Percentiles rank a stretch among this genome's conserved stretches.
Evolutionary conservation across 2,888 invertebrate species (phyloP).

Genomic region (Volucella inanis): DNA sequence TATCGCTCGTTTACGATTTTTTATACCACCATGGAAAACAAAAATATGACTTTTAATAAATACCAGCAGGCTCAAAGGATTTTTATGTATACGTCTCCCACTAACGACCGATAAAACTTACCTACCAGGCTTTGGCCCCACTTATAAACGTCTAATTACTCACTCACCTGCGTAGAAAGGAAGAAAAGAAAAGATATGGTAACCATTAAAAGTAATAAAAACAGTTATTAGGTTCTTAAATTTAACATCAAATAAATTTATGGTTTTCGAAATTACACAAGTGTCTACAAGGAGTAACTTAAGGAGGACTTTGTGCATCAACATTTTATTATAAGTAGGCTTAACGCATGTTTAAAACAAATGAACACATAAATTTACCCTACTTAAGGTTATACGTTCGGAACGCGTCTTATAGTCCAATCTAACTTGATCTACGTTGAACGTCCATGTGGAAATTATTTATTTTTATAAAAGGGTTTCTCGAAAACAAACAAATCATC

Average conservation of each 20-base stretch:
- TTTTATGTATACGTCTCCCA: slow-evolving; percentile 1
- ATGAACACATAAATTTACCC: slow-evolving; percentile 7
- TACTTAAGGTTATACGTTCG: slow-evolving; percentile 1
- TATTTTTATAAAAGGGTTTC: slow-evolving; percentile 11
- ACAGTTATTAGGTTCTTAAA: slow-evolving; percentile 17
- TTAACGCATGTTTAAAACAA: slow-evolving; percentile 16
- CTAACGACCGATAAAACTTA: not conserved
- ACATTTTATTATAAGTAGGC: not conserved
- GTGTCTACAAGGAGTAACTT: not conserved
- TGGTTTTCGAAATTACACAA: not conserved
- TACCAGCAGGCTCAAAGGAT: not conserved
- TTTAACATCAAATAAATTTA: slow-evolving; percentile 18
- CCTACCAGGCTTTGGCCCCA: slow-evolving; percentile 1
- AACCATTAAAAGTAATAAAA: slow-evolving; percentile 14
- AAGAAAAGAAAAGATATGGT: not conserved
- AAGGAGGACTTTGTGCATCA: not conserved
- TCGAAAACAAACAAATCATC: not conserved
- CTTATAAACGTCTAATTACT: slow-evolving; percentile 21
- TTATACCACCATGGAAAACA: not conserved
- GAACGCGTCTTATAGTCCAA: not conserved
- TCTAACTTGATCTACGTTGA: slow-evolving; percentile 6
- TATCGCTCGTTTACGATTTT: slow-evolving; percentile 21
- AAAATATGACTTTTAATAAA: not conserved
- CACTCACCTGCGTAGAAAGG: slow-evolving; percentile 60
- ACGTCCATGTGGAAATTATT: slow-evolving; percentile 15